These are phyloP conservation scores for Palythoa caribaeorum DNA, from an alignment of 92 coral and sea anemone genomes.

Conservation along the genomic window DNA sequence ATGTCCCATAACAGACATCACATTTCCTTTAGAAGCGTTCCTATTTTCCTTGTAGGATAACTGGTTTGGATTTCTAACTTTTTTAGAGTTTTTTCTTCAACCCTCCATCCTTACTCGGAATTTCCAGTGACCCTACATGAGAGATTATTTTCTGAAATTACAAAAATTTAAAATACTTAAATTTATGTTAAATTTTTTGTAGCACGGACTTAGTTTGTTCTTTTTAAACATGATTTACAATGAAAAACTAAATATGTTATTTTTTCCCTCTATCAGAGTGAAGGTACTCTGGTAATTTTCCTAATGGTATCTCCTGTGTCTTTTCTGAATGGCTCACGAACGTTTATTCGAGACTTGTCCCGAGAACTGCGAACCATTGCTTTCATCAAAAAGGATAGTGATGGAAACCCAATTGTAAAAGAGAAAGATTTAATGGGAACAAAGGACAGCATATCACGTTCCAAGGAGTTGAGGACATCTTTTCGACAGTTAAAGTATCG, in stretches of 20 bases:
- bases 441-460: neutral
- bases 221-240: neutral
- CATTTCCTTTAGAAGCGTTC: too few relatives aligned
- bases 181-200: too few relatives aligned
- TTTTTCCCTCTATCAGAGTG: constrained; percentile 44
- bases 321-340: constrained; percentile 71
- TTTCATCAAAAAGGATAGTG: constrained; percentile 60
- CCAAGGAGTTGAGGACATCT: constrained; percentile 28
- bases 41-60: too few relatives aligned
- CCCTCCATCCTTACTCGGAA: too few relatives aligned
- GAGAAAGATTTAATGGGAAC: constrained; percentile 34
- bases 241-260: neutral
- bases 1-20: too few relatives aligned
- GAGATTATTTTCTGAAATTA: too few relatives aligned
- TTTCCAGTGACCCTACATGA: too few relatives aligned
- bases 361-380: constrained; percentile 78
- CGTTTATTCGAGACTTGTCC: constrained; percentile 80
- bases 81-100: too few relatives aligned
- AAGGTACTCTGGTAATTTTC: constrained; percentile 79
- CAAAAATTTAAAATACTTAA: too few relatives aligned
- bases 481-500: neutral
- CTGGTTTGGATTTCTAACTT: too few relatives aligned
- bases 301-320: constrained; percentile 70
- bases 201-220: neutral
- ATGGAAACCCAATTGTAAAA: constrained; percentile 60